Conservation (phyloP, 2,888 invertebrate genomes). For the Metalampra italica region DNA sequence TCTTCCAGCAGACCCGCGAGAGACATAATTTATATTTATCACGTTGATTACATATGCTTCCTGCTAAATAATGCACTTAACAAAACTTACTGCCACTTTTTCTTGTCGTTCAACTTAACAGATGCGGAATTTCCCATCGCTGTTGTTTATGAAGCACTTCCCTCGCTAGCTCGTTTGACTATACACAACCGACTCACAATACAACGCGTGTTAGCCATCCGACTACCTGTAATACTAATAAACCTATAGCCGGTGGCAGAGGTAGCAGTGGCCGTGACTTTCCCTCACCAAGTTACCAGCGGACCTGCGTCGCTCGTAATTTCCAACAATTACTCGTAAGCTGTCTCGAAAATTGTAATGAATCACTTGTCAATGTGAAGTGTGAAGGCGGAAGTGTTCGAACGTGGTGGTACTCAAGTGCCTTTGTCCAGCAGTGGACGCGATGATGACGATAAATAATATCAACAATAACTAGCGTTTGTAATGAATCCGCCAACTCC, state of each 20-base stretch:
- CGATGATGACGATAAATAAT: too few species aligned
- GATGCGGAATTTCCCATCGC: conserved; percentile 70
- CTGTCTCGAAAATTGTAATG: background rate
- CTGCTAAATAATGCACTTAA: background rate
- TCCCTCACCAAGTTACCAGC: conserved; percentile 39
- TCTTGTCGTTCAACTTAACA: conserved; percentile 63
- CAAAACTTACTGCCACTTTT: conserved; percentile 65
- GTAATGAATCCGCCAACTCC: too few species aligned
- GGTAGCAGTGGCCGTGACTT: conserved; percentile 57
- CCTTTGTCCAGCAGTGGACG: too few species aligned
- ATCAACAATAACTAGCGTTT: too few species aligned
- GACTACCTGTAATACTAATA: conserved; percentile 9
- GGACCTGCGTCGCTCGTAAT: conserved; percentile 23
- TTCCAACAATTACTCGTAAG: conserved; percentile 36
- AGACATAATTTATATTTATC: too few species aligned
- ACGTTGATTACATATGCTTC: too few species aligned
- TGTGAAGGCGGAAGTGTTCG: too few species aligned
- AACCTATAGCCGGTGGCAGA: conserved; percentile 18
- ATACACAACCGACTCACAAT: background rate
- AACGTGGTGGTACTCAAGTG: too few species aligned
- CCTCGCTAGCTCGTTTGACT: background rate
- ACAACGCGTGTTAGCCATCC: conserved; percentile 9
- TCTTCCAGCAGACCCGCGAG: too few species aligned
- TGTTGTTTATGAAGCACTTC: conserved; percentile 2
- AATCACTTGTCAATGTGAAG: too few species aligned